phyloP scores from a whole-genome alignment of 2,797 vertebrate genomes.

The Hydrocynus forskahlii region DNA sequence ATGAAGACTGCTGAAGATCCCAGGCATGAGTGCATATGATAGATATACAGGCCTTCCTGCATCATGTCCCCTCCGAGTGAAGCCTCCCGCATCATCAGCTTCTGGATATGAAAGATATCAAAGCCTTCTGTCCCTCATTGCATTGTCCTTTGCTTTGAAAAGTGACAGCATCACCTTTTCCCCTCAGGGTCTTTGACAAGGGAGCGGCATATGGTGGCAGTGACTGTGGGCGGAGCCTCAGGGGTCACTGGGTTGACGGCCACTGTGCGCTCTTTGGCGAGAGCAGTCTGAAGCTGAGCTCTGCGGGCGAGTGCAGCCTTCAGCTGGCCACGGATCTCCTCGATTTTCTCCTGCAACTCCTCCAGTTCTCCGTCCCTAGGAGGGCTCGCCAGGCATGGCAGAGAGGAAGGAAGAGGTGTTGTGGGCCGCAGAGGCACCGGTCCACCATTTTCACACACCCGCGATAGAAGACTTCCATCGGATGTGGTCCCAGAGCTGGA shows the following conservation, averaged over 20 bases:
- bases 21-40: slow-evolving; percentile 22
- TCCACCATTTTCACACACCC: slow-evolving; percentile 74
- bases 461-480: slow-evolving; percentile 36
- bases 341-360: slow-evolving; percentile 83
- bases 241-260: slow-evolving; percentile 27
- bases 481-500: neutral
- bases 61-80: neutral
- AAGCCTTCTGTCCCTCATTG: slow-evolving; percentile 10
- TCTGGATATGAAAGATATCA: slow-evolving; percentile 25
- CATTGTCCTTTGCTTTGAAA: neutral
- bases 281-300: slow-evolving; percentile 80
- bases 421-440: slow-evolving; percentile 53
- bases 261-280: slow-evolving; percentile 65
- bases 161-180: slow-evolving; percentile 72
- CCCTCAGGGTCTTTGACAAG: slow-evolving; percentile 71
- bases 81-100: neutral
- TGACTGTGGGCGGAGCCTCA: slow-evolving; percentile 51
- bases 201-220: slow-evolving; percentile 57
- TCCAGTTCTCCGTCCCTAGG: slow-evolving; percentile 71
- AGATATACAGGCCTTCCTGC: slow-evolving; percentile 29
- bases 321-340: slow-evolving; percentile 79
- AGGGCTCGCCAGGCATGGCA: neutral
- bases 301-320: slow-evolving; percentile 77
- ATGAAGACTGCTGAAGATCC: slow-evolving; percentile 41
- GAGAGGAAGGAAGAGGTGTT: neutral